Conservation (phyloP, 2,113 vertebrate species). For the Laticauda laticaudata region DNA sequence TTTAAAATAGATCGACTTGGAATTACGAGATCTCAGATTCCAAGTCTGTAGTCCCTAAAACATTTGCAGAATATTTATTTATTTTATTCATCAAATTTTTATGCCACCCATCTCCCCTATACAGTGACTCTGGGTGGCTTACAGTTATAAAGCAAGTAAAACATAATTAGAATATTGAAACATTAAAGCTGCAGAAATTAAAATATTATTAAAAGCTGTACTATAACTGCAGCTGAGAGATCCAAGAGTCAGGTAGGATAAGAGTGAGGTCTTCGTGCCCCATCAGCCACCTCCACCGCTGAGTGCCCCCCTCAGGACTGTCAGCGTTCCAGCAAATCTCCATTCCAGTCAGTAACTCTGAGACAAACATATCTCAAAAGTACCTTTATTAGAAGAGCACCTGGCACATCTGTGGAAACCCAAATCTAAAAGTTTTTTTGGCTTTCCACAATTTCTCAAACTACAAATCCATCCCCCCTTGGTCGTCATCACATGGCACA, state of each 20-base stretch:
- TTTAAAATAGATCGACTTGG: background rate
- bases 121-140: background rate
- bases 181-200: background rate
- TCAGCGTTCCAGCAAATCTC: too few species aligned
- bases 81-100: background rate
- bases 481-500: too few species aligned
- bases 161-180: background rate
- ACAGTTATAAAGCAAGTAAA: background rate
- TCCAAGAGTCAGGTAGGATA: background rate
- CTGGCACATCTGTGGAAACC: too few species aligned
- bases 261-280: background rate
- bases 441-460: too few species aligned
- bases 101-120: background rate
- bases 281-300: background rate
- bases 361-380: too few species aligned
- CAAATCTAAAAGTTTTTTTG: too few species aligned
- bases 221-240: background rate
- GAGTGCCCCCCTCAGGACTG: background rate
- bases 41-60: background rate
- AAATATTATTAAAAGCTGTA: background rate
- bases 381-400: too few species aligned
- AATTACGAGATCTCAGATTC: background rate
- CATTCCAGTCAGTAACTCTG: too few species aligned
- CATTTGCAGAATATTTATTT: background rate
- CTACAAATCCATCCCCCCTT: too few species aligned